These are phyloP conservation scores for Phataginus tetradactyla DNA, from an alignment of 2,797 vertebrate genomes.

Conservation along the genomic window DNA sequence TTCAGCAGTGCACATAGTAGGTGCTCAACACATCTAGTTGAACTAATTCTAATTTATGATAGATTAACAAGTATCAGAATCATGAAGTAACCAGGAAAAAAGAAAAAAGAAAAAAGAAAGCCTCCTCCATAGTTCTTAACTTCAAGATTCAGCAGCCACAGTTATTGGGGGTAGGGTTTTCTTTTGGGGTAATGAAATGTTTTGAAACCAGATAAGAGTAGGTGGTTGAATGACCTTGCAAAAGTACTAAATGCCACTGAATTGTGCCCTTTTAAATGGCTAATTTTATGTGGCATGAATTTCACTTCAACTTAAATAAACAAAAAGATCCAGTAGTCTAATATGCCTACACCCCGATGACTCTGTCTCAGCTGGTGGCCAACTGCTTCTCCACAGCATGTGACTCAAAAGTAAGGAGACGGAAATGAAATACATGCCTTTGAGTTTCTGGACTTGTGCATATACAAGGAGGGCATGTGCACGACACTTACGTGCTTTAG, in stretches of 20 bases:
- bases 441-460: neutral
- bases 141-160: neutral
- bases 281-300: neutral
- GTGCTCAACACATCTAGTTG: neutral
- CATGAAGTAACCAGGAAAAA: neutral
- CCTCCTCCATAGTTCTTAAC: neutral
- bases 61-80: neutral
- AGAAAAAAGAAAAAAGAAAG: neutral
- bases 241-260: neutral
- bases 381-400: neutral
- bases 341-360: neutral
- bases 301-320: neutral
- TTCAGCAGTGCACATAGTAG: neutral
- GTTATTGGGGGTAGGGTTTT: neutral
- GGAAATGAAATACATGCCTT: neutral
- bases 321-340: neutral
- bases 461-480: neutral
- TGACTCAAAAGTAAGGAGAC: neutral
- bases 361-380: neutral
- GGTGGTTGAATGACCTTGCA: rapidly evolving
- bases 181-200: neutral
- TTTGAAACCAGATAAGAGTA: neutral
- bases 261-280: neutral
- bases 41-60: neutral
- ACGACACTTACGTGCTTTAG: neutral